Percentiles rank a stretch among this genome's conserved stretches.
Conservation (phyloP, 2,113 vertebrate species). For the Phyllopteryx taeniolatus region DNA sequence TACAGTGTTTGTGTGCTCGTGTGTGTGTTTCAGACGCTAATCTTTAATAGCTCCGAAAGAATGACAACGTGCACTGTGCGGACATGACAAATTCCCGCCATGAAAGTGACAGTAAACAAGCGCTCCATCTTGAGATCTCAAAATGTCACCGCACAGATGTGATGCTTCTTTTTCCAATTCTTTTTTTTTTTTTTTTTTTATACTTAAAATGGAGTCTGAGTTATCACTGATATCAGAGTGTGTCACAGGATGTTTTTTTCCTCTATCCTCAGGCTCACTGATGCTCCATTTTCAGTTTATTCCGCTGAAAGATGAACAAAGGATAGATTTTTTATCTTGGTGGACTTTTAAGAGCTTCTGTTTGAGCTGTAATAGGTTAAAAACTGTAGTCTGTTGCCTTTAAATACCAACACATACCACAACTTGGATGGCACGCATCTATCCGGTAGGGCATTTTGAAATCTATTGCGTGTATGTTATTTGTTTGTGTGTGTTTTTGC, state of each 20-base stretch:
- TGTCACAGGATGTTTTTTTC: neutral
- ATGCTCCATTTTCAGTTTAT: slow-evolving; percentile 8
- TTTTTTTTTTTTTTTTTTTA: neutral
- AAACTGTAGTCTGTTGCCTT: neutral
- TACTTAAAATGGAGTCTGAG: neutral
- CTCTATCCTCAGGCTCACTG: neutral
- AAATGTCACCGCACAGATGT: neutral
- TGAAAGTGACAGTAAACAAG: slow-evolving; percentile 29
- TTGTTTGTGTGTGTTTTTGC: no score
- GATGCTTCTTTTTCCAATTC: neutral
- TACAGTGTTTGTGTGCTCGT: slow-evolving; percentile 4
- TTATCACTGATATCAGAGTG: neutral
- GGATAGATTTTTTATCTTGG: neutral
- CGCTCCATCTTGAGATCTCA: slow-evolving; percentile 12
- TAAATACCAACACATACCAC: neutral
- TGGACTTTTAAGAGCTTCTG: neutral
- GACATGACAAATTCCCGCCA: slow-evolving; percentile 34
- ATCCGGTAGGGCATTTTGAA: no score
- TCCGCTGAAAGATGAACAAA: neutral
- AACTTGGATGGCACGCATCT: neutral
- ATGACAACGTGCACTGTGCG: slow-evolving; percentile 26
- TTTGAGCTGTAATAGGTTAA: neutral
- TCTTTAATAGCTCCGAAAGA: slow-evolving; percentile 44
- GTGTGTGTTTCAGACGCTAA: slow-evolving; percentile 30
- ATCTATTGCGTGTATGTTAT: no score